Evolutionary conservation across 1,140 invertebrate species (phyloP).

Genomic region (Aphelinus certus): DNA sequence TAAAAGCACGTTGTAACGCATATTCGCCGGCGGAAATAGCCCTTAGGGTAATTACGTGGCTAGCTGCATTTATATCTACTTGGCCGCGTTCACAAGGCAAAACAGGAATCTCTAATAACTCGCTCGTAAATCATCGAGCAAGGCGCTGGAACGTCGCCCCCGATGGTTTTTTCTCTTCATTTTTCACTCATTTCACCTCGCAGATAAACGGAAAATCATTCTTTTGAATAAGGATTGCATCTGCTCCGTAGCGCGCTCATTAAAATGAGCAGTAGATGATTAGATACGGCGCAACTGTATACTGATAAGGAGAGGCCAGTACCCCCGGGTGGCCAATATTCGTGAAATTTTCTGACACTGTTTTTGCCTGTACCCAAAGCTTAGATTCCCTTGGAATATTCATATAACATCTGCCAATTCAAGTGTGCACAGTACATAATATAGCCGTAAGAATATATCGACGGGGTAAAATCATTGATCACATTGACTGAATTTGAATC

Average conservation of each 20-base stretch:
- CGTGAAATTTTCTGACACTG: no score
- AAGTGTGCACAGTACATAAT: no score
- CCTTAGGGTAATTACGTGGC: slow-evolving; percentile 26
- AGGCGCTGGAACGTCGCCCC: slow-evolving; percentile 32
- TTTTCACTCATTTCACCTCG: not conserved
- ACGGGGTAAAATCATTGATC: no score
- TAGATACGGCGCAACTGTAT: not conserved
- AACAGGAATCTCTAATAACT: slow-evolving; percentile 29
- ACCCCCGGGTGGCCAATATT: not conserved
- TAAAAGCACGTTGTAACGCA: not conserved
- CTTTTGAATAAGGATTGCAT: no score
- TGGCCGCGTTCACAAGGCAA: slow-evolving; percentile 16
- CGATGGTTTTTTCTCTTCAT: slow-evolving; percentile 4
- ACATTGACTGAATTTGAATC: no score
- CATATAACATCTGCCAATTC: no score
- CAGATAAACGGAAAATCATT: slow-evolving; percentile 39
- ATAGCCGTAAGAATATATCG: no score
- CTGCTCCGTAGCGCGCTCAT: no score
- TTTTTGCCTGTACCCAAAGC: no score
- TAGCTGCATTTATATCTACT: slow-evolving; percentile 29
- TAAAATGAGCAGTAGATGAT: no score
- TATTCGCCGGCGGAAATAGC: slow-evolving; percentile 25
- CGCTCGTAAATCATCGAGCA: slow-evolving; percentile 21
- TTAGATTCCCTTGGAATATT: no score
- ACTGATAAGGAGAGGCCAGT: slow-evolving; percentile 9